phyloP scores from a whole-genome alignment of 2,113 vertebrate species.

The Bucco capensis region DNA sequence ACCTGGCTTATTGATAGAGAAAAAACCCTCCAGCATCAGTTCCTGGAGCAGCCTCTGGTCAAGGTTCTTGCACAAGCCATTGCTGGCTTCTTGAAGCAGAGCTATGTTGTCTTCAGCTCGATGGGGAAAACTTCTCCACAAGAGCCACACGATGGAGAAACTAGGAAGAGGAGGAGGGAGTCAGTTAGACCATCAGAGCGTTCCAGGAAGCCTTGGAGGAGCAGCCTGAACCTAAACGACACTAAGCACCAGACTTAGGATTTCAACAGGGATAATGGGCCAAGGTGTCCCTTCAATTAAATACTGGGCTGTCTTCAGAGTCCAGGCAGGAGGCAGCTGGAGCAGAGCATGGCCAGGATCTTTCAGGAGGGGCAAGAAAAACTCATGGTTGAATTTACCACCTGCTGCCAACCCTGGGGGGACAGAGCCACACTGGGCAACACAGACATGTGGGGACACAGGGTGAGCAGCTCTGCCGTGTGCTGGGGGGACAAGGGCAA shows the following conservation, averaged over 20 bases:
- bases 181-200: background rate
- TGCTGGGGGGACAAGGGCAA: background rate
- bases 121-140: constrained; percentile 25
- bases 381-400: rapidly evolving
- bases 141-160: constrained; percentile 23
- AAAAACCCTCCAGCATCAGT: rapidly evolving
- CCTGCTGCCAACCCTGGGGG: background rate
- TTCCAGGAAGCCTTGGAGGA: background rate
- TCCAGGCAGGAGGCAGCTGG: background rate
- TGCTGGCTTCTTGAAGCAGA: background rate
- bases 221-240: background rate
- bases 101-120: background rate
- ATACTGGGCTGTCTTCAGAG: rapidly evolving
- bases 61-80: background rate
- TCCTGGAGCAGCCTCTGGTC: background rate
- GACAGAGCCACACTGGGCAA: background rate
- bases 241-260: background rate
- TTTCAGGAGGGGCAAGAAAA: background rate
- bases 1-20: background rate
- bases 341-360: rapidly evolving
- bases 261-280: background rate
- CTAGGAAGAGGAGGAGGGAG: background rate
- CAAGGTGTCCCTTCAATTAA: background rate
- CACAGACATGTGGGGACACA: background rate
- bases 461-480: background rate